Base-by-base conservation (phyloP, 2,797 vertebrate species). In the Craterocephalus amniculus region DNA sequence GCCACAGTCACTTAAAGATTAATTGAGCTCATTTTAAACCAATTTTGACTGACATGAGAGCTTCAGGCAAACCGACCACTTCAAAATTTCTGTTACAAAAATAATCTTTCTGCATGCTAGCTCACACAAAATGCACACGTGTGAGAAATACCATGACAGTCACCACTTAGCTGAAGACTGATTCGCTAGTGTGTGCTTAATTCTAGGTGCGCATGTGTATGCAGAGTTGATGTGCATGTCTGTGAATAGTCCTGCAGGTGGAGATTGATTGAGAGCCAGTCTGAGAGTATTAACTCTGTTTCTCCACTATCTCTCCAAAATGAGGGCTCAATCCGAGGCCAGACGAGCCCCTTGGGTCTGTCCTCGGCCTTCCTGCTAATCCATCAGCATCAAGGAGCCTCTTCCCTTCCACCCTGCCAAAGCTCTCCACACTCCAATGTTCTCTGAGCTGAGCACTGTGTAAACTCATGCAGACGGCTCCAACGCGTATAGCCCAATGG, bases 341-440 rank as follows among this genome's bases (percentile, higher is more conserved):
- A 79, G 52, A 70, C 4, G 27, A 63, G 70, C 32, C 75, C 76
- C 58, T 73, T 59, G 72, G 72, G 83, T 55, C 66, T 58, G 70
- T 83, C 75, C 72, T 80, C 74, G 6, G 78, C 75, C 59, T 74
- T 66, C 72, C 71, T 64, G 32, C 72, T 84, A 78, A 90, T 92
- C 87, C 87, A 90, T 91, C 88, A 90, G 79, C 78, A 74, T 83
- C 79, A 72, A 48, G n/a, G 51, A 64, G 60, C n/a, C 58, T 31
- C 70, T 67, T 22, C 56, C 55, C 58, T 58, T 58, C 58, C 35
- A 26, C 26, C 67, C 66, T 67, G 49, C 70, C 70, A 81, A 74
- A 77, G 58, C 62, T 79, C 75, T 68, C 68, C 78, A 67, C 63
- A 73, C 71, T 69, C 74, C 70, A 84, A 18, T 56, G 66, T 80